Conservation (phyloP, 2,113 vertebrate genomes). For the Pomatorhinus ruficollis region DNA sequence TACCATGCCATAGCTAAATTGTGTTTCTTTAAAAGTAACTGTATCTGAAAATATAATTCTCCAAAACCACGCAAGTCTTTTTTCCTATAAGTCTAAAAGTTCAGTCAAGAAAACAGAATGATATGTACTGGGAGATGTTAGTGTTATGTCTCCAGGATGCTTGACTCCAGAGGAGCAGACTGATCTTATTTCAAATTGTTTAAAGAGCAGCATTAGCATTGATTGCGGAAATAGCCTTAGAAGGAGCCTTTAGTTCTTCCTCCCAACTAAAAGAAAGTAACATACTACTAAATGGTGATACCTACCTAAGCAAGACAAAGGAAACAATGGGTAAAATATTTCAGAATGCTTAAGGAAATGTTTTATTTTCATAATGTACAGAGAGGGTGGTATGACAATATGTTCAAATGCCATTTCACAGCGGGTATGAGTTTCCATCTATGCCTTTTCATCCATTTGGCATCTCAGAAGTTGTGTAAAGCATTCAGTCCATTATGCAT, state of each 20-base stretch:
- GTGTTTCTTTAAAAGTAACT: neutral
- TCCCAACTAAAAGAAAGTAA: neutral
- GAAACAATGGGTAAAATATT: neutral
- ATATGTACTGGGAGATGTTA: slow-evolving; percentile 22
- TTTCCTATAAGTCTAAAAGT: slow-evolving; percentile 32
- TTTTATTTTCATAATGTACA: neutral
- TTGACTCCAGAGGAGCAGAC: slow-evolving; percentile 28
- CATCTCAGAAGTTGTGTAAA: neutral
- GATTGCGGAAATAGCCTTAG: slow-evolving; percentile 27
- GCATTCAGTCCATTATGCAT: neutral
- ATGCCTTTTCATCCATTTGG: neutral
- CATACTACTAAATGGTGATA: neutral
- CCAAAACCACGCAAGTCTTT: neutral
- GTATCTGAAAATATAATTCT: neutral
- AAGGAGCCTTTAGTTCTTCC: neutral
- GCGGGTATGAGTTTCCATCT: neutral
- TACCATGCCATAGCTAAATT: neutral
- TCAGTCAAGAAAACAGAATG: slow-evolving; percentile 42
- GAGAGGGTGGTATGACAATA: neutral
- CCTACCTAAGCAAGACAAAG: neutral
- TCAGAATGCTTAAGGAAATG: neutral
- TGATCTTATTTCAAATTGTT: slow-evolving; percentile 53
- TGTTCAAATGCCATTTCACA: neutral
- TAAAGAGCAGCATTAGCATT: slow-evolving; percentile 57
- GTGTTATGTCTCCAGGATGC: slow-evolving; percentile 50